These are phyloP conservation scores for Scophthalmus maximus DNA, from an alignment of 2,113 vertebrate genomes.

Conservation along the genomic window DNA sequence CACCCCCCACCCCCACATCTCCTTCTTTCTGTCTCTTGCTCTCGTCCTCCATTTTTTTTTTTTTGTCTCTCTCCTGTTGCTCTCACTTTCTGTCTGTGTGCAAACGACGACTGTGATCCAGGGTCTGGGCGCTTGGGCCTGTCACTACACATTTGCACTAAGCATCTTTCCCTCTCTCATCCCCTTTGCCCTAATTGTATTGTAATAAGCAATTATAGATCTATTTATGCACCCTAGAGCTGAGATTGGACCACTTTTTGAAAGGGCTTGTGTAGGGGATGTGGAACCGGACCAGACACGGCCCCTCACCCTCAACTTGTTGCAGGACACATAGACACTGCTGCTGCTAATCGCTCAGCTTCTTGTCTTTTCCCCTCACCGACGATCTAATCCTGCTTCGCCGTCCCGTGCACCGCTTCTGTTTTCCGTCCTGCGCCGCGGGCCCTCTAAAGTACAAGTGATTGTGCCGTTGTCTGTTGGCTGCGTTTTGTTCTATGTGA, in stretches of 20 bases:
- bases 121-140: slow-evolving; percentile 71
- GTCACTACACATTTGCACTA: slow-evolving; percentile 83
- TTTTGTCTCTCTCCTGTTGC: slow-evolving; percentile 48
- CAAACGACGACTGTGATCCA: slow-evolving; percentile 75
- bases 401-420: slow-evolving; percentile 39
- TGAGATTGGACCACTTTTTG: slow-evolving; percentile 80
- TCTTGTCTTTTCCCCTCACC: slow-evolving; percentile 41
- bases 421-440: slow-evolving; percentile 56
- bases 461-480: slow-evolving; percentile 74
- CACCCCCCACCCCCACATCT: slow-evolving; percentile 53
- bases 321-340: slow-evolving; percentile 36
- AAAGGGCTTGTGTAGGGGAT: slow-evolving; percentile 50
- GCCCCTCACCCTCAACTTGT: slow-evolving; percentile 47
- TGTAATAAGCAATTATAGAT: slow-evolving; percentile 84
- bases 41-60: neutral
- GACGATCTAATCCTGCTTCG: slow-evolving; percentile 67
- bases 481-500: slow-evolving; percentile 73
- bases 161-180: slow-evolving; percentile 81
- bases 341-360: slow-evolving; percentile 43
- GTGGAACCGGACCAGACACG: slow-evolving; percentile 38
- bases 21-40: slow-evolving; percentile 44
- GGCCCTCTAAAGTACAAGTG: slow-evolving; percentile 70
- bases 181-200: slow-evolving; percentile 83
- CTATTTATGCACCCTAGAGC: slow-evolving; percentile 80
- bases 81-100: slow-evolving; percentile 67